A percentile compares a stretch with the other conserved stretches of the same genome.
Evolutionary conservation across 2,113 vertebrate species (phyloP).

Genomic region (Colossoma macropomum): DNA sequence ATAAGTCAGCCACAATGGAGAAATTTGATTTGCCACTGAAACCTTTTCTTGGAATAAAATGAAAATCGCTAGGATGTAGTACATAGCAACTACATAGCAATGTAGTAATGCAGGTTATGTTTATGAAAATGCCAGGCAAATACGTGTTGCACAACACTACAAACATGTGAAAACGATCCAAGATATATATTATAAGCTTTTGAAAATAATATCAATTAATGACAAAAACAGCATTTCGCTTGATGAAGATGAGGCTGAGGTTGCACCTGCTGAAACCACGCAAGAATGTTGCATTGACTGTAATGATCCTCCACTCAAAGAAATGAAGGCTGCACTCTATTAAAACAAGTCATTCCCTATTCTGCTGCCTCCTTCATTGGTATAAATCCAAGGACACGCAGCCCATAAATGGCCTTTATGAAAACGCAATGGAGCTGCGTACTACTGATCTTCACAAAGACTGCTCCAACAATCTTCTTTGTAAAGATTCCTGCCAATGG

Average conservation of each 20-base stretch:
- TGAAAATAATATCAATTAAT: not conserved
- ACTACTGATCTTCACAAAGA: conserved; percentile 1
- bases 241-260: too few relatives aligned
- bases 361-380: not conserved
- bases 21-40: too few relatives aligned
- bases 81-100: too few relatives aligned
- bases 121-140: too few relatives aligned
- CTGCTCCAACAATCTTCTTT: not conserved
- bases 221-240: too few relatives aligned
- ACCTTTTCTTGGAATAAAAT: too few relatives aligned
- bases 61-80: too few relatives aligned
- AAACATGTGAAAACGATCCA: too few relatives aligned
- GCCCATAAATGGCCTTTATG: conserved; percentile 7
- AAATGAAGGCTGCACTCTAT: conserved; percentile 33
- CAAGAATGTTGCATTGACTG: conserved; percentile 3
- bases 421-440: not conserved
- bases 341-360: conserved; percentile 34
- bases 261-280: not conserved
- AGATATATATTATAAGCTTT: too few relatives aligned
- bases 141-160: too few relatives aligned
- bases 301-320: conserved; percentile 4
- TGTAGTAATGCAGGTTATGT: too few relatives aligned
- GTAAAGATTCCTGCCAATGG: not conserved
- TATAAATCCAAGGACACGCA: not conserved
- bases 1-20: too few relatives aligned